phyloP scores from a whole-genome alignment of 2,797 vertebrate genomes.

The Anguilla pacifica region DNA sequence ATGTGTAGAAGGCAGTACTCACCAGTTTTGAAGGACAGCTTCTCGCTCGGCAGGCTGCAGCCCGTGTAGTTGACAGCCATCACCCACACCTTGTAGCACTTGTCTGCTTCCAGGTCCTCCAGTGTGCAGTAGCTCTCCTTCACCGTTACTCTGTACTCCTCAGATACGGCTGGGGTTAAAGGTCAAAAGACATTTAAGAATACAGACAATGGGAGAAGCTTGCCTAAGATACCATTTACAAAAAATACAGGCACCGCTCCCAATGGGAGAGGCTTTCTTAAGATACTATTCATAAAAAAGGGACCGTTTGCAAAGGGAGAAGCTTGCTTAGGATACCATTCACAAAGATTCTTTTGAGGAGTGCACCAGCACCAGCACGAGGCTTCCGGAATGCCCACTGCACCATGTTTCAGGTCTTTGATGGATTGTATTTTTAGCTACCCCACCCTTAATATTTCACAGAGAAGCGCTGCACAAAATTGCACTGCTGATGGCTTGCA shows the following conservation, averaged over 20 bases:
- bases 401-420: background rate
- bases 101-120: constrained; percentile 92
- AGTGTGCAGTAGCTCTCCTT: constrained; percentile 94
- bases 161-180: constrained; percentile 78
- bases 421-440: background rate
- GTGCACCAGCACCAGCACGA: background rate
- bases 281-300: background rate
- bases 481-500: background rate
- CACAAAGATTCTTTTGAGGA: background rate
- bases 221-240: background rate
- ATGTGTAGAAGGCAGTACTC: constrained; percentile 48
- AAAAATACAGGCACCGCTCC: background rate
- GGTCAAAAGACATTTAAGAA: constrained; percentile 29
- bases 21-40: constrained; percentile 89
- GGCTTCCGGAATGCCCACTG: background rate
- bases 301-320: background rate
- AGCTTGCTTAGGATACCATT: background rate
- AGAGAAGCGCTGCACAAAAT: background rate
- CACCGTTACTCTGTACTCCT: constrained; percentile 94
- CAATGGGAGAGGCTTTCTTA: background rate
- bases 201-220: background rate
- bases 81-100: constrained; percentile 90
- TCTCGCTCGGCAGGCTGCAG: constrained; percentile 92
- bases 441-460: background rate
- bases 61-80: constrained; percentile 96